phyloP scores from a whole-genome alignment of 2,797 vertebrate genomes.

The Platyrinchus mystaceus region DNA sequence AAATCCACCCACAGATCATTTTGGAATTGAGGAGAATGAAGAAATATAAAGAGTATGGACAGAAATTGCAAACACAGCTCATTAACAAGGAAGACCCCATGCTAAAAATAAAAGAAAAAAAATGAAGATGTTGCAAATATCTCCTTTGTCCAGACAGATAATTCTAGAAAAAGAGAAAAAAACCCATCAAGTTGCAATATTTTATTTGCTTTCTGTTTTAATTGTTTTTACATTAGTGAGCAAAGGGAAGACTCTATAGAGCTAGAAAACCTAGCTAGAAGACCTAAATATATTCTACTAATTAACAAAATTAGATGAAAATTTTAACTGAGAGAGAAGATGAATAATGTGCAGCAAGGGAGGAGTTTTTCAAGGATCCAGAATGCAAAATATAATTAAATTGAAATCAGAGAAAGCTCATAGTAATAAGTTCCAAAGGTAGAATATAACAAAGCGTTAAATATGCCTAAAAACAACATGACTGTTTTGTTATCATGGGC shows the following conservation, averaged over 20 bases:
- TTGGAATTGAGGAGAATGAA: slow-evolving; percentile 31
- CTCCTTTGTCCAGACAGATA: neutral
- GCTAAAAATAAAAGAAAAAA: neutral
- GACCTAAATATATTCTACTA: neutral
- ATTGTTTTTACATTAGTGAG: neutral
- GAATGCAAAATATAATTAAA: neutral
- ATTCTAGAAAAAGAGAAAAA: neutral
- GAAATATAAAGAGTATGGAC: neutral
- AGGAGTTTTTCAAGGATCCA: neutral
- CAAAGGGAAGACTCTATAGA: neutral
- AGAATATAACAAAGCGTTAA: slow-evolving; percentile 19
- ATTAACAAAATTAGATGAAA: neutral
- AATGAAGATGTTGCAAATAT: neutral
- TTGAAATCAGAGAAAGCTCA: neutral
- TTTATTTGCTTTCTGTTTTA: neutral
- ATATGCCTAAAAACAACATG: neutral
- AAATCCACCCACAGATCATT: slow-evolving; percentile 65
- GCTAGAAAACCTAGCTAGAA: neutral
- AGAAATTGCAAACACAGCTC: neutral
- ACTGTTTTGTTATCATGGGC: slow-evolving; percentile 21
- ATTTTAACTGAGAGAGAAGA: neutral
- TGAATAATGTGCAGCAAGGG: neutral
- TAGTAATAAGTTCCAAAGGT: neutral
- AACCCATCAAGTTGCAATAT: neutral
- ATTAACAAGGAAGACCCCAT: neutral